These are phyloP conservation scores for Crossaster papposus DNA, from an alignment of 53 echinoderm and acorn worm genomes.

Conservation along the genomic window DNA sequence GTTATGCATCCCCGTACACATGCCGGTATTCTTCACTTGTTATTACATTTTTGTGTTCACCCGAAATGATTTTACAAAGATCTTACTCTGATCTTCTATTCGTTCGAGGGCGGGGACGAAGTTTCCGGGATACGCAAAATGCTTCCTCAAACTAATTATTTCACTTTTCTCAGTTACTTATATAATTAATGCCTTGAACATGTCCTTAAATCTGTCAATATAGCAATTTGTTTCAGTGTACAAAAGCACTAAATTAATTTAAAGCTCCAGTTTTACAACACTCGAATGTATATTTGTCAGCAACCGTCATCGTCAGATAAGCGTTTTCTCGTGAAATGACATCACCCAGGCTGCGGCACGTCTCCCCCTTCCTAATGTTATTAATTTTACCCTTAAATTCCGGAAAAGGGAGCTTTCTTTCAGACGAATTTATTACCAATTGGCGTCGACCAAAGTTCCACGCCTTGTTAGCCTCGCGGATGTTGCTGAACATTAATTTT, in stretches of 20 bases:
- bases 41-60: background rate
- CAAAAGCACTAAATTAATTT: background rate
- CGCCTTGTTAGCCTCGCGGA: background rate
- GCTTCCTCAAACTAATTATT: no score
- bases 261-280: background rate
- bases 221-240: background rate
- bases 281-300: background rate
- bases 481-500: constrained; percentile 18
- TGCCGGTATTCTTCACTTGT: background rate
- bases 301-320: background rate
- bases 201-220: background rate
- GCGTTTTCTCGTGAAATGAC: background rate
- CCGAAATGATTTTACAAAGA: no score
- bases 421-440: constrained; percentile 9
- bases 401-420: background rate
- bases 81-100: no score
- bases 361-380: background rate
- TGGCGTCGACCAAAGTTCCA: constrained; percentile 42
- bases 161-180: background rate
- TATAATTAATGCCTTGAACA: background rate
- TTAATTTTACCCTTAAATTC: constrained; percentile 6
- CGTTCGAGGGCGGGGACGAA: no score
- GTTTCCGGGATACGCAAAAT: no score
- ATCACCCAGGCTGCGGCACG: background rate
- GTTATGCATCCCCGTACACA: background rate